A percentile compares a stretch with the other conserved stretches of the same genome.
These are phyloP conservation scores for Blennius ocellaris DNA, from an alignment of 2,113 vertebrate species.

Conservation along the genomic window DNA sequence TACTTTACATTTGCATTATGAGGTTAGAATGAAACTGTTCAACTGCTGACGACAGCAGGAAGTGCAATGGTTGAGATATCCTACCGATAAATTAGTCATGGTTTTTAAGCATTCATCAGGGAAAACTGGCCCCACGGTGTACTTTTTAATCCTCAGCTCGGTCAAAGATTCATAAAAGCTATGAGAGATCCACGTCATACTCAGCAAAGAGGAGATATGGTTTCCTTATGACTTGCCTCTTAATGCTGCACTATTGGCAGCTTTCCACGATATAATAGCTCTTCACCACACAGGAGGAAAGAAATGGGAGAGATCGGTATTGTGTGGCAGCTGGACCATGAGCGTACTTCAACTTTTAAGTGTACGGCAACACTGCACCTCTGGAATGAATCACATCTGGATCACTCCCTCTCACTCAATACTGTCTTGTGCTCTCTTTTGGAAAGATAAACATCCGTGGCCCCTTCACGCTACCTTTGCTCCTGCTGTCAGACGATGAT, in stretches of 20 bases:
- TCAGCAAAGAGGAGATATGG: slow-evolving; percentile 36
- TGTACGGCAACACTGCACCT: slow-evolving; percentile 22
- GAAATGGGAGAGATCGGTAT: slow-evolving; percentile 16
- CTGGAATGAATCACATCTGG: slow-evolving; percentile 22
- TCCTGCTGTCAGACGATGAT: slow-evolving; percentile 68
- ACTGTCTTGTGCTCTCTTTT: slow-evolving; percentile 32
- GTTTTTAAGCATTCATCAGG: slow-evolving; percentile 18
- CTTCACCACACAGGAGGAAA: slow-evolving; percentile 30
- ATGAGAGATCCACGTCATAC: slow-evolving; percentile 38
- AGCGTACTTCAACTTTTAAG: slow-evolving; percentile 31
- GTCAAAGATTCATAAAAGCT: slow-evolving; percentile 31
- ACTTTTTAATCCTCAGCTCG: slow-evolving; percentile 12
- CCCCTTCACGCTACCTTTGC: slow-evolving; percentile 38
- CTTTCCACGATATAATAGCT: slow-evolving; percentile 31
- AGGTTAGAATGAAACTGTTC: no score
- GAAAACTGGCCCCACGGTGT: slow-evolving; percentile 3
- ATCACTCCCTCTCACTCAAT: slow-evolving; percentile 25
- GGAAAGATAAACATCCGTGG: slow-evolving; percentile 61
- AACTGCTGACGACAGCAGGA: slow-evolving; percentile 10
- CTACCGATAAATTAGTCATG: slow-evolving; percentile 25
- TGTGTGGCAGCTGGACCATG: slow-evolving; percentile 22
- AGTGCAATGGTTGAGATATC: slow-evolving; percentile 5
- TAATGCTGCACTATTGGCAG: slow-evolving; percentile 41
- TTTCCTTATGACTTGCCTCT: slow-evolving; percentile 32
- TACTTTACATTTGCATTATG: no score